Evolutionary conservation across 1,140 invertebrate species (phyloP).

Genomic region (Neodiprion lecontei): DNA sequence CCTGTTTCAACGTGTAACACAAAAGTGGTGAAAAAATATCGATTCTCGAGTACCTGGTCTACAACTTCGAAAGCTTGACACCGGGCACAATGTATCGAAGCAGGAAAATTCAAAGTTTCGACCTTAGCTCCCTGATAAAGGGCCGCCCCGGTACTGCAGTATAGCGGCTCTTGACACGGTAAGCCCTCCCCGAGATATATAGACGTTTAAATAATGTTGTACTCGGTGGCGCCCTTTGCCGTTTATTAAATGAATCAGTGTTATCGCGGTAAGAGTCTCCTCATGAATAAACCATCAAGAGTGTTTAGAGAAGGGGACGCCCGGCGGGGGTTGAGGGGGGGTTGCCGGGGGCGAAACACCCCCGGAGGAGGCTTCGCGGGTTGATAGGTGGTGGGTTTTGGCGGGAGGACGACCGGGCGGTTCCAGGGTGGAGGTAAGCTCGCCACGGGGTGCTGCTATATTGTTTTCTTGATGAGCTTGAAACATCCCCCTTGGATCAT

Average conservation of each 20-base stretch:
- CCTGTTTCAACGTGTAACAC: too few relatives aligned
- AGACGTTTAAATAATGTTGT: slow-evolving; percentile 54
- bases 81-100: too few relatives aligned
- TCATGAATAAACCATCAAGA: slow-evolving; percentile 61
- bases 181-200: slow-evolving; percentile 52
- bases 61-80: too few relatives aligned
- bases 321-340: slow-evolving; percentile 5
- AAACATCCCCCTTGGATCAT: slow-evolving; percentile 37
- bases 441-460: slow-evolving; percentile 55
- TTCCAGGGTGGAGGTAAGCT: slow-evolving; percentile 37
- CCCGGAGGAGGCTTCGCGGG: slow-evolving; percentile 9
- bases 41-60: too few relatives aligned
- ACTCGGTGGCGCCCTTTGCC: slow-evolving; percentile 34
- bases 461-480: slow-evolving; percentile 60
- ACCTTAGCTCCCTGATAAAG: too few relatives aligned
- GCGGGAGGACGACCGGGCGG: slow-evolving; percentile 33
- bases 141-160: too few relatives aligned
- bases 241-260: slow-evolving; percentile 62
- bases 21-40: too few relatives aligned
- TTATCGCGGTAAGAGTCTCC: slow-evolving; percentile 55
- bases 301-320: slow-evolving; percentile 45
- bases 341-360: slow-evolving; percentile 20
- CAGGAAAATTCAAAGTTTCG: too few relatives aligned
- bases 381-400: slow-evolving; percentile 37
- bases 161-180: slow-evolving; percentile 43